A percentile compares a stretch with the other conserved stretches of the same genome.
These are phyloP conservation scores for Tiliacea aurago DNA, from an alignment of 2,888 invertebrate species.

Conservation along the genomic window DNA sequence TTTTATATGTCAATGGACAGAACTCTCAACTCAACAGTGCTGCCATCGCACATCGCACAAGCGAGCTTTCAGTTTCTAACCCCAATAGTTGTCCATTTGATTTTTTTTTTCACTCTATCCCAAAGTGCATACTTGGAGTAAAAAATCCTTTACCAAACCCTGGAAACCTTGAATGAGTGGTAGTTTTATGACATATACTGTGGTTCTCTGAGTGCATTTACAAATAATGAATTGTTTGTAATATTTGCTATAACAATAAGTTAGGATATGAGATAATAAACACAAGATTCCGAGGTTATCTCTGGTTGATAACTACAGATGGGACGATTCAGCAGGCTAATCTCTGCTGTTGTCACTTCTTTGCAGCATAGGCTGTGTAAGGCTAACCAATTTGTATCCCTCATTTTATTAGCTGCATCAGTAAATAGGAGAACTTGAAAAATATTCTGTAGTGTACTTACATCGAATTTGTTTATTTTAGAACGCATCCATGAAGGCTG, in stretches of 20 bases:
- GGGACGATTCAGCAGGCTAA: no score
- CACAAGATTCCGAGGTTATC: no score
- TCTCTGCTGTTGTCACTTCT: not conserved
- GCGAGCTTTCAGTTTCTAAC: not conserved
- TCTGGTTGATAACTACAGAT: no score
- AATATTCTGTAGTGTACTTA: not conserved
- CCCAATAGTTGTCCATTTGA: not conserved
- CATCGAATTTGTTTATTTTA: not conserved
- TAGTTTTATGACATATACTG: not conserved
- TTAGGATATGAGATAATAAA: not conserved
- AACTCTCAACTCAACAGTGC: not conserved
- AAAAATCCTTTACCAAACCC: not conserved
- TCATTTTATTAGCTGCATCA: not conserved
- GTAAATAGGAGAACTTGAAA: no score
- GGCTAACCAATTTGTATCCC: not conserved
- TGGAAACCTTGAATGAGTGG: not conserved
- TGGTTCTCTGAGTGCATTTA: not conserved
- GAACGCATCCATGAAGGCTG: slow-evolving; percentile 56
- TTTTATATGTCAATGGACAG: no score
- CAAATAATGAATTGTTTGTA: not conserved
- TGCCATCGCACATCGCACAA: not conserved
- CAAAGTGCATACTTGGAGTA: not conserved
- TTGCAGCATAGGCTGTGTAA: not conserved
- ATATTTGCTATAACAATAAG: not conserved
- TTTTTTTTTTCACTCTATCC: not conserved